A percentile compares a stretch with the other conserved stretches of the same genome.
These are phyloP conservation scores for Pteronotus mesoamericanus DNA, from an alignment of 2,797 vertebrate species.

Conservation along the genomic window DNA sequence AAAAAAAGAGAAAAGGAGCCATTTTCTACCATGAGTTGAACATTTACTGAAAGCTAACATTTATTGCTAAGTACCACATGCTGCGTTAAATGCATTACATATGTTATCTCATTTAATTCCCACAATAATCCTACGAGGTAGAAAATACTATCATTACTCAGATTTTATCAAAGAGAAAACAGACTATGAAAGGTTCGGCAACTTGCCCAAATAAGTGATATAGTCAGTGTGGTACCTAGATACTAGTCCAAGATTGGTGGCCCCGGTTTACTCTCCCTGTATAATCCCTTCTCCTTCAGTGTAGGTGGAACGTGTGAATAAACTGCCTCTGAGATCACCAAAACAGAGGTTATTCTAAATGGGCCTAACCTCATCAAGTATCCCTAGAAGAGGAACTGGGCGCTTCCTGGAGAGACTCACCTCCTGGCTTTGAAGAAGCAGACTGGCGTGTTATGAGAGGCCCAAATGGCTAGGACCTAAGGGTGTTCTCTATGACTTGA, in stretches of 20 bases:
- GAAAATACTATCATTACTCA: background rate
- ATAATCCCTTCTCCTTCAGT: background rate
- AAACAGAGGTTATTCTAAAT: background rate
- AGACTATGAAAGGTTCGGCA: background rate
- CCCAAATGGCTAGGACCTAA: background rate
- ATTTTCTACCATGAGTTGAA: background rate
- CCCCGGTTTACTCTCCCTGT: background rate
- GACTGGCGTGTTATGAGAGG: background rate
- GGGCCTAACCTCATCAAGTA: background rate
- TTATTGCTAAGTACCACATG: background rate
- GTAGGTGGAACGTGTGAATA: background rate
- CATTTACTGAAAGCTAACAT: background rate
- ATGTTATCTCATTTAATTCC: background rate
- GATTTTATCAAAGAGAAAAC: conserved; percentile 32
- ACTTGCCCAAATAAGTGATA: background rate
- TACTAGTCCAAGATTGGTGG: background rate
- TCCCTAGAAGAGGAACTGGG: background rate
- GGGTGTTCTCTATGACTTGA: background rate
- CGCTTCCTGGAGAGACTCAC: background rate
- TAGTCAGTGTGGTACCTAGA: background rate
- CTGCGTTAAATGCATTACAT: background rate
- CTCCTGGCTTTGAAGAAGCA: background rate
- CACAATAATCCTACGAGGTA: background rate
- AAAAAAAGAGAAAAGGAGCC: background rate
- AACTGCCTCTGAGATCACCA: background rate